A percentile compares a stretch with the other conserved stretches of the same genome.
Evolutionary conservation across 1,140 invertebrate genomes (phyloP).

Genomic region (Aphis gossypii): DNA sequence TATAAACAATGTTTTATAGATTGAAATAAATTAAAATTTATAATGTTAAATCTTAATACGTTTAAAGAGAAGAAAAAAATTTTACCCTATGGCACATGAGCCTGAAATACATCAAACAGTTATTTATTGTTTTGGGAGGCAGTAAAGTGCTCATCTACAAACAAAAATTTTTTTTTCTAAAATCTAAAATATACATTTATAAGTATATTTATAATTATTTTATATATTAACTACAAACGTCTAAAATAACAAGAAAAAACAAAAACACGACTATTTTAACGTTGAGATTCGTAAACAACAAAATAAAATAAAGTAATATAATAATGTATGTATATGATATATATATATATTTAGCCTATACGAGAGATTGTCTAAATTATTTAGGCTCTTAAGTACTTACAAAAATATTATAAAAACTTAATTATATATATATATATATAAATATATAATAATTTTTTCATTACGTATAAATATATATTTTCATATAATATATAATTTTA

Average conservation of each 20-base stretch:
- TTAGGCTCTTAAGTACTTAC: constrained; percentile 57
- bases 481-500: constrained; percentile 34
- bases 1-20: background rate
- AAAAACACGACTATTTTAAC: constrained; percentile 56
- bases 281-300: constrained; percentile 57
- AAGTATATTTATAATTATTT: constrained; percentile 1
- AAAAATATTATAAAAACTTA: constrained; percentile 56
- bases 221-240: constrained; percentile 54
- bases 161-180: constrained; percentile 34
- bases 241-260: constrained; percentile 56
- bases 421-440: background rate
- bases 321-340: constrained; percentile 20
- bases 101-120: constrained; percentile 55
- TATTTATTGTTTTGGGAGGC: constrained; percentile 38
- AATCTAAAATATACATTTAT: constrained; percentile 9
- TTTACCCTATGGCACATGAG: constrained; percentile 52
- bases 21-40: constrained; percentile 44
- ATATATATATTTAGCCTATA: constrained; percentile 41
- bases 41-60: constrained; percentile 27
- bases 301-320: constrained; percentile 41
- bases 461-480: constrained; percentile 19
- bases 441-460: constrained; percentile 4
- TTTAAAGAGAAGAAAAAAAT: background rate
- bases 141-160: constrained; percentile 45
- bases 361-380: constrained; percentile 46